Percentiles rank a stretch among this genome's conserved stretches.
phyloP scores from a whole-genome alignment of 2,888 invertebrate species.

The Theretra japonica region DNA sequence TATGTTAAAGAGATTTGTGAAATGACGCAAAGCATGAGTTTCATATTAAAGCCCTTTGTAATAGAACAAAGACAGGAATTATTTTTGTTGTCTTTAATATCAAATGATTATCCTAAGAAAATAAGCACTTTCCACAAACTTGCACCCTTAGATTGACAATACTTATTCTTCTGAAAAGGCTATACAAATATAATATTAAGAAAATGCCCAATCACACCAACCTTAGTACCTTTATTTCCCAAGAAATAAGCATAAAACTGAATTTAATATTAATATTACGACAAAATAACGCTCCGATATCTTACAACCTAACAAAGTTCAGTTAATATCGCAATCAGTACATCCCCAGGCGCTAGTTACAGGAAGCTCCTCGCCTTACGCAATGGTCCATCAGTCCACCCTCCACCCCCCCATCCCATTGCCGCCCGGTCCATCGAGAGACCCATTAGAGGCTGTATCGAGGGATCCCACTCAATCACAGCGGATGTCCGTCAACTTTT shows the following conservation, averaged over 20 bases:
- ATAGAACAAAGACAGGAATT: no score
- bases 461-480: constrained; percentile 73
- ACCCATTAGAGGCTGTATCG: constrained; percentile 75
- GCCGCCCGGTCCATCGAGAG: constrained; percentile 56
- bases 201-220: background rate
- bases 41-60: no score
- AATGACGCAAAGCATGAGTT: no score
- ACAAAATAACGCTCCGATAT: constrained; percentile 14
- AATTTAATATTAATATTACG: background rate
- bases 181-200: background rate
- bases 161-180: no score
- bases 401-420: constrained; percentile 37
- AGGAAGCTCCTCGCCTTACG: constrained; percentile 55
- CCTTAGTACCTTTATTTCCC: background rate
- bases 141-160: no score
- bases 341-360: constrained; percentile 68
- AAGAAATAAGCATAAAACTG: no score
- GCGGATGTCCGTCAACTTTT: constrained; percentile 76
- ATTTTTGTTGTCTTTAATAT: no score
- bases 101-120: no score
- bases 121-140: no score
- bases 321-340: constrained; percentile 60
- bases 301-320: constrained; percentile 46
- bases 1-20: no score
- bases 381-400: constrained; percentile 43